Evolutionary conservation across 2,797 vertebrate species (phyloP).

Genomic region (Betta splendens): DNA sequence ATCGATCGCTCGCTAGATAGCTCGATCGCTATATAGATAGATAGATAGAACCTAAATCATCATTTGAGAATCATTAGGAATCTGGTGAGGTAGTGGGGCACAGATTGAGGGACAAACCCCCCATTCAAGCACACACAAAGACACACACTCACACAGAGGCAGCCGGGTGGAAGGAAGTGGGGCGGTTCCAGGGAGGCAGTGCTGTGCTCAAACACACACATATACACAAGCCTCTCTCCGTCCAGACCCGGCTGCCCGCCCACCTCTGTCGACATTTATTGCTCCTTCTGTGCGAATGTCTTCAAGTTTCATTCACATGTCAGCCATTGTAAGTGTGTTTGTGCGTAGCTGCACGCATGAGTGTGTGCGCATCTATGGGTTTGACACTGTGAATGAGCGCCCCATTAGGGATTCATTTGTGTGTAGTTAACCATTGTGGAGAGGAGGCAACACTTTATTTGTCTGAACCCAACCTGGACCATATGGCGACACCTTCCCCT

Average conservation of each 20-base stretch:
- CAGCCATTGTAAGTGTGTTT: slow-evolving; percentile 56
- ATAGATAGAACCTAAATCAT: slow-evolving; percentile 78
- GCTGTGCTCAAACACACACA: slow-evolving; percentile 35
- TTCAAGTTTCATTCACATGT: slow-evolving; percentile 74
- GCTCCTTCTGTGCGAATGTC: slow-evolving; percentile 75
- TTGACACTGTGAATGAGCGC: slow-evolving; percentile 55
- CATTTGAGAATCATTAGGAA: slow-evolving; percentile 92
- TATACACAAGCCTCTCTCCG: slow-evolving; percentile 48
- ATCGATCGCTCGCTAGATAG: no score
- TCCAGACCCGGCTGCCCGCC: slow-evolving; percentile 47
- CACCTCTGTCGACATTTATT: slow-evolving; percentile 73
- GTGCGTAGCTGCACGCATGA: slow-evolving; percentile 23
- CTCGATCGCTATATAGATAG: slow-evolving; percentile 8
- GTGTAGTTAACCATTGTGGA: slow-evolving; percentile 90
- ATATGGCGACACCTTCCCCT: slow-evolving; percentile 81
- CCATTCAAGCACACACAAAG: slow-evolving; percentile 86
- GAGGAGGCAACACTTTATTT: slow-evolving; percentile 89
- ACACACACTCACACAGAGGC: slow-evolving; percentile 64
- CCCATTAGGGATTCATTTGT: slow-evolving; percentile 86
- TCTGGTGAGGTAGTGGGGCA: slow-evolving; percentile 81
- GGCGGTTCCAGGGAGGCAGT: slow-evolving; percentile 64
- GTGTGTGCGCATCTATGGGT: slow-evolving; percentile 26
- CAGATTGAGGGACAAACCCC: slow-evolving; percentile 88
- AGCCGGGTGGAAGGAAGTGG: slow-evolving; percentile 71
- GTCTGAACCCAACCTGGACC: slow-evolving; percentile 94